phyloP scores from a whole-genome alignment of 2,113 vertebrate genomes.

The Panurus biarmicus region DNA sequence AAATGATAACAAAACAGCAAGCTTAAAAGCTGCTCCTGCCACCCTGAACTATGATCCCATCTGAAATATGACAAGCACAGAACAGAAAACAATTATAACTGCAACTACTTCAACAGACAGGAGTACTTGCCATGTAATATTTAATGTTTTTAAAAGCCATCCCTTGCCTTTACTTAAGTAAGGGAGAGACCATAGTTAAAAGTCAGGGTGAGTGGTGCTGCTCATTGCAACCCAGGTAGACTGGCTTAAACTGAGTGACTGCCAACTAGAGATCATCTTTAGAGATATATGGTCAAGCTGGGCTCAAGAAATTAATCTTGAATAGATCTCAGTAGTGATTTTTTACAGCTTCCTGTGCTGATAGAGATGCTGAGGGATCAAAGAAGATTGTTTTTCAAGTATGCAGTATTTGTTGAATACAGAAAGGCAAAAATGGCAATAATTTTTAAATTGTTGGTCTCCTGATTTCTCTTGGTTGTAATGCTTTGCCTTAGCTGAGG shows the following conservation, averaged over 20 bases:
- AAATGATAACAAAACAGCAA: neutral
- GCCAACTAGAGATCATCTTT: neutral
- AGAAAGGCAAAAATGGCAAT: neutral
- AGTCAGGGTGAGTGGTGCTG: neutral
- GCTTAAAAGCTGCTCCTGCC: neutral
- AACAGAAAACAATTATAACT: neutral
- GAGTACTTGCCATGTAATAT: neutral
- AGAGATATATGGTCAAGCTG: neutral
- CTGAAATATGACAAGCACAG: neutral
- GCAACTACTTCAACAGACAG: neutral
- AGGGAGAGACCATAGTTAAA: neutral
- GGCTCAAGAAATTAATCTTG: neutral
- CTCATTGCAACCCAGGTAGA: neutral
- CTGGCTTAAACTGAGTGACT: neutral
- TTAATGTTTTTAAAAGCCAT: neutral
- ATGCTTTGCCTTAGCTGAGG: neutral
- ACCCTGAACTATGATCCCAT: neutral
- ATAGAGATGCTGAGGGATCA: neutral
- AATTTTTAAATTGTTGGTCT: neutral
- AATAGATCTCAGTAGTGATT: neutral
- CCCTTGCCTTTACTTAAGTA: neutral
- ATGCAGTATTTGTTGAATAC: neutral
- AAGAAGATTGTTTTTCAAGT: neutral
- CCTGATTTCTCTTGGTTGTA: neutral
- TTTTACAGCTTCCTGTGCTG: neutral